Evolutionary conservation across 2,888 invertebrate species (phyloP), one percentile per base, ranked within the genome.

Genomic region (Adelognathus sp.): DNA sequence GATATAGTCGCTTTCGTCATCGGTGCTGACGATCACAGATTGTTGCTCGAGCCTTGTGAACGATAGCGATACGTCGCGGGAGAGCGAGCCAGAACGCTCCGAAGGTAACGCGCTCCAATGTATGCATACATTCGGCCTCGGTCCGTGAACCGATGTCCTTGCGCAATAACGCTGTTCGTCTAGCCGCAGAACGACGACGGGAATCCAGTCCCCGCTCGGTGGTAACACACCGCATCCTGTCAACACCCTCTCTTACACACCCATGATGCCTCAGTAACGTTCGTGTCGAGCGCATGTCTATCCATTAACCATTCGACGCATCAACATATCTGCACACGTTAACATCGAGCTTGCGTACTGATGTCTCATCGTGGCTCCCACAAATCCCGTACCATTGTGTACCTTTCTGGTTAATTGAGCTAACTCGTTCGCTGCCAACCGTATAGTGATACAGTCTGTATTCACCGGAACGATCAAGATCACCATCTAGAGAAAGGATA

Each of bases 221-320:
- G 80, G 84, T 86, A 83, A 86, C 82, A 83, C 82, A 80, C 75
- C 69, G 80, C 79, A 79, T 83, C 76, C 81, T 78, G 80, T 74
- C 80, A 81, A 80, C 80, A 81, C 81, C 69, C 72, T 71, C 58
- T 31, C 56, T n/a, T 6, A 33, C 54, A n/a, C 56, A 29, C 61
- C 24, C 39, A 66, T 60, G 71, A 64, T 66, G n/a, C 50, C 36
- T n/a, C 58, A 21, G 71, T 69, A 61, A 69, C 54, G 50, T 41
- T 36, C 27, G 50, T 74, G 50, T 69, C 52, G 16, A 33, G 52
- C n/a, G 14, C 46, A 64, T 70, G 52, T 63, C 52, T 56, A 44
- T 70, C 50, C 44, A n/a, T 24, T 36, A 33, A 54, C 58, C 52
- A 18, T 61, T 29, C 16, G 41, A 14, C 16, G 66, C 50, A 52